Evolutionary conservation across 2,797 vertebrate species (phyloP).

Genomic region (Rhabdophis nuchalis): DNA sequence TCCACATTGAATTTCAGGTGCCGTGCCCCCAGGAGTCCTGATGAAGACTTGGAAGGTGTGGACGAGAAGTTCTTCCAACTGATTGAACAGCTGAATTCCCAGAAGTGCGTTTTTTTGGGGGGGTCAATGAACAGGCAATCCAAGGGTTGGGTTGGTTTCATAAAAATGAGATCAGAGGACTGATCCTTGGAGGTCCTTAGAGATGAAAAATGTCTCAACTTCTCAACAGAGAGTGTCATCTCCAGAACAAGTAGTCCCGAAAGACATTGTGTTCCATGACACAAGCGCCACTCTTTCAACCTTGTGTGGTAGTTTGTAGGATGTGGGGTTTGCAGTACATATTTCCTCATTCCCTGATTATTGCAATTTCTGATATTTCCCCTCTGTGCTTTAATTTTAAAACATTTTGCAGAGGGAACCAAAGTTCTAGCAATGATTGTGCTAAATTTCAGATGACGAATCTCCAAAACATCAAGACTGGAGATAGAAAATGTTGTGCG

Average conservation of each 20-base stretch:
- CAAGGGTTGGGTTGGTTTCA: background rate
- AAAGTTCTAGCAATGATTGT: background rate
- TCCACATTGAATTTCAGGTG: constrained; percentile 36
- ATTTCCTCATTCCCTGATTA: background rate
- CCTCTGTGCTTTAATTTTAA: background rate
- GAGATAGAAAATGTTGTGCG: background rate
- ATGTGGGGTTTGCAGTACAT: background rate
- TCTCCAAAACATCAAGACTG: background rate
- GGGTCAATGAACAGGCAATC: background rate
- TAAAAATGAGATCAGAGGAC: background rate
- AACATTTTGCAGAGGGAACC: background rate
- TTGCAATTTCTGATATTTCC: background rate
- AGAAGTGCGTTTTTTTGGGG: constrained; percentile 64
- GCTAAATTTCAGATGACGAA: background rate
- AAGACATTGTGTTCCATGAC: background rate
- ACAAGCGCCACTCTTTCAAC: background rate
- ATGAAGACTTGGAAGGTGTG: constrained; percentile 62
- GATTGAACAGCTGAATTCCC: constrained; percentile 75
- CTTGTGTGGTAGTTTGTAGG: background rate
- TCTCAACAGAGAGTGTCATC: background rate
- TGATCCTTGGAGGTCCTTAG: background rate
- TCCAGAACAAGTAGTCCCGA: background rate
- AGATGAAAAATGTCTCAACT: background rate
- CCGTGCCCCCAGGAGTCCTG: constrained; percentile 56
- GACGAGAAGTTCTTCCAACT: constrained; percentile 69